These are phyloP conservation scores for Balanococcus diminutus DNA, from an alignment of 2,888 invertebrate species.

Conservation along the genomic window DNA sequence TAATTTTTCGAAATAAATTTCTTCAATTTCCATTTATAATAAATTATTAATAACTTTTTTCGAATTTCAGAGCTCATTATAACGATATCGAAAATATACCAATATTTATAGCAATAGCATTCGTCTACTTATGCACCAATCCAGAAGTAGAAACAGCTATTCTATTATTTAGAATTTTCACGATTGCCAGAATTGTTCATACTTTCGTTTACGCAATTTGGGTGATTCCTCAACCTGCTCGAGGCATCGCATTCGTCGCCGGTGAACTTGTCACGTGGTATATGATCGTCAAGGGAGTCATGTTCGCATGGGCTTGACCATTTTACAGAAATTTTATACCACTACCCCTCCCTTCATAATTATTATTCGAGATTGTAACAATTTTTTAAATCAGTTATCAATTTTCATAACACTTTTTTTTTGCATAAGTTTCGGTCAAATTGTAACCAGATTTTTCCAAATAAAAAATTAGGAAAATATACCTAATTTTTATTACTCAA, in stretches of 20 bases:
- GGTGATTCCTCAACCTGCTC: constrained; percentile 68
- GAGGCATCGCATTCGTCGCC: constrained; percentile 60
- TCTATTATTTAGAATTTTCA: constrained; percentile 61
- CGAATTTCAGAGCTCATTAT: background rate
- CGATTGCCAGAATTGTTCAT: constrained; percentile 67
- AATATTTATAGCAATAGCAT: background rate
- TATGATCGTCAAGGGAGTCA: background rate
- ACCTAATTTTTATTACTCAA: too few relatives aligned
- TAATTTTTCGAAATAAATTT: background rate
- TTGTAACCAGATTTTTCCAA: too few relatives aligned
- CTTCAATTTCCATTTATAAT: background rate
- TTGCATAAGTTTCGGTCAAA: too few relatives aligned
- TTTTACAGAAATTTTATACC: background rate
- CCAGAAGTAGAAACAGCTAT: background rate
- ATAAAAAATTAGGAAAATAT: too few relatives aligned
- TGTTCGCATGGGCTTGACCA: background rate
- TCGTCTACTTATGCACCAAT: background rate
- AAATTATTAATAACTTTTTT: background rate
- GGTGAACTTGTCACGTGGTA: constrained; percentile 40
- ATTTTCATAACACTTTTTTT: too few relatives aligned
- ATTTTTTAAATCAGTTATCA: too few relatives aligned
- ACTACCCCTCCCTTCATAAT: background rate
- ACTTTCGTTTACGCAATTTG: constrained; percentile 70
- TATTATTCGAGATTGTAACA: too few relatives aligned
- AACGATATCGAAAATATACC: constrained; percentile 33